Evolutionary conservation across 2,113 vertebrate species (phyloP).

Genomic region (Cercopithecus mona): DNA sequence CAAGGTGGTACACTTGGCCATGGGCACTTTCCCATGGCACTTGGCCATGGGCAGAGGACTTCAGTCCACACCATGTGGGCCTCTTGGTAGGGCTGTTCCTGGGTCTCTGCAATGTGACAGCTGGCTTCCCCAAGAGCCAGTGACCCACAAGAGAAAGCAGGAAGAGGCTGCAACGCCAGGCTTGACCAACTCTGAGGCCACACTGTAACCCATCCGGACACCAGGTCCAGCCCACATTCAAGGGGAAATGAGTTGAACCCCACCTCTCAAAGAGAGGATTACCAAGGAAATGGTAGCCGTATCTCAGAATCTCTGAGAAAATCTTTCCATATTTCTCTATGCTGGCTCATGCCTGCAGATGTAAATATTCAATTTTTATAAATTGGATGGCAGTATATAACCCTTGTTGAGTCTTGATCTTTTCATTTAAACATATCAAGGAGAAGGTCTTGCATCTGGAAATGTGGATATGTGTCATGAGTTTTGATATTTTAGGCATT

Average conservation of each 20-base stretch:
- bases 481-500: background rate
- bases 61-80: accelerated
- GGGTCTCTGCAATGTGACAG: accelerated
- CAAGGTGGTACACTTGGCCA: accelerated
- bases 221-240: background rate
- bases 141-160: accelerated
- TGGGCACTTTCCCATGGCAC: too few species aligned
- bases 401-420: accelerated
- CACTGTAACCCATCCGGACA: accelerated
- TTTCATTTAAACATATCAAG: accelerated
- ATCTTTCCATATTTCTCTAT: accelerated
- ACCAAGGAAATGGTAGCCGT: accelerated
- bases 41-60: accelerated
- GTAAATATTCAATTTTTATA: accelerated
- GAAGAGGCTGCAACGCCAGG: background rate
- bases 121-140: background rate
- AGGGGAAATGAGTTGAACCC: accelerated
- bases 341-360: accelerated
- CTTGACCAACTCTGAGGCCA: too few species aligned
- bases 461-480: accelerated
- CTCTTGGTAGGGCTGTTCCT: background rate
- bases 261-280: too few species aligned
- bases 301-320: too few species aligned
- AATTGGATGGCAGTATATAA: accelerated
- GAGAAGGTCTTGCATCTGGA: background rate